Percentiles rank a stretch among this genome's conserved stretches.
Conservation (phyloP, 2,888 invertebrate genomes). For the Drosophila subsilvestris region DNA sequence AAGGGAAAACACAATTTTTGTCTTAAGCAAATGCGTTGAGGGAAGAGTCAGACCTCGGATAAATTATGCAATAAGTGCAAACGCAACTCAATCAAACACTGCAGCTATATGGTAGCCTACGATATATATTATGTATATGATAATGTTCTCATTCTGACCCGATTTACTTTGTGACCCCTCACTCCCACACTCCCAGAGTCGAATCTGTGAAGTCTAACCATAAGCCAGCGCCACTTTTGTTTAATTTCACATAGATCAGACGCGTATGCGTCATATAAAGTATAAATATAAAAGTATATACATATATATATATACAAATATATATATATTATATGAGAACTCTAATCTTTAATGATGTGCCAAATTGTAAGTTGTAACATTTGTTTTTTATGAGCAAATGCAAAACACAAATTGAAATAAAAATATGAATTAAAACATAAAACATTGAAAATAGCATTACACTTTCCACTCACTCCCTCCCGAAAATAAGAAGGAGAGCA, state of each 20-base stretch:
- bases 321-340: constrained; percentile 61
- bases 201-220: constrained; percentile 71
- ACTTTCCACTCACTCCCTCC: constrained; percentile 26
- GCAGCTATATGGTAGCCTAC: constrained; percentile 62
- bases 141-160: constrained; percentile 34
- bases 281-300: constrained; percentile 66
- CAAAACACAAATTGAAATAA: constrained; percentile 69
- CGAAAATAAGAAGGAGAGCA: constrained; percentile 26
- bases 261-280: constrained; percentile 65
- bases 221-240: constrained; percentile 78
- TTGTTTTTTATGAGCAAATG: constrained; percentile 74
- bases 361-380: constrained; percentile 84
- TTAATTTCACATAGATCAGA: constrained; percentile 76
- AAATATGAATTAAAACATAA: constrained; percentile 54
- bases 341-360: constrained; percentile 82
- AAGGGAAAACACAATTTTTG: constrained; percentile 71
- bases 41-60: constrained; percentile 55
- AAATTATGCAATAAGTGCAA: constrained; percentile 68
- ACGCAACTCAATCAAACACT: constrained; percentile 73
- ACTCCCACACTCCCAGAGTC: constrained; percentile 11
- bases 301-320: constrained; percentile 47
- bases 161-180: constrained; percentile 46
- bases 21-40: constrained; percentile 71
- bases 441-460: constrained; percentile 43
- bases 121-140: constrained; percentile 48